These are phyloP conservation scores for Eleginops maclovinus DNA, from an alignment of 2,113 vertebrate species.

Conservation along the genomic window DNA sequence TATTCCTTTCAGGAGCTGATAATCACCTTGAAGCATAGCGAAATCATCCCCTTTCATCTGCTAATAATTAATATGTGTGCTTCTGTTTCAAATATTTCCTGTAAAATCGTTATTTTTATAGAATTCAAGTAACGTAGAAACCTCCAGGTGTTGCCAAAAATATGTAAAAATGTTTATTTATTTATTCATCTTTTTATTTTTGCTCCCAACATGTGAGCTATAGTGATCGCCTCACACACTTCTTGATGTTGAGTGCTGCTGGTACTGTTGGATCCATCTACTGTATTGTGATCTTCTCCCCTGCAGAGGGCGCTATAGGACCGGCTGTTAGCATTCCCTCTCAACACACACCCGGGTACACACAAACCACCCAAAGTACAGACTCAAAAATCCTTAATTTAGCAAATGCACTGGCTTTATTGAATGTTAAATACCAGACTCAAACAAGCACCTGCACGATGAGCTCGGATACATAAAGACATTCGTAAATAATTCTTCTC, in stretches of 20 bases:
- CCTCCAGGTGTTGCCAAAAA: background rate
- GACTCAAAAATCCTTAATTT: conserved; percentile 38
- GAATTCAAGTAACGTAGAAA: background rate
- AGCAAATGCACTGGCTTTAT: conserved; percentile 79
- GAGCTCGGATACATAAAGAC: conserved; percentile 67
- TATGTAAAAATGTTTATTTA: background rate
- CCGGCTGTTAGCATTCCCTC: background rate
- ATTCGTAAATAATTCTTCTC: conserved; percentile 33
- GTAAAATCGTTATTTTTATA: background rate
- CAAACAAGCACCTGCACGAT: conserved; percentile 66
- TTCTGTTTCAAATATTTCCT: background rate
- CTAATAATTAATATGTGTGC: background rate
- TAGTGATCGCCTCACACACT: too few species aligned
- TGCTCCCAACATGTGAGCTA: background rate
- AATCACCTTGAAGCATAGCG: too few species aligned
- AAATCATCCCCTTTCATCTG: too few species aligned
- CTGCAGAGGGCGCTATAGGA: conserved; percentile 60
- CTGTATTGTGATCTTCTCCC: conserved; percentile 3
- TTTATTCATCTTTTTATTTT: background rate
- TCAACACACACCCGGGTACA: background rate
- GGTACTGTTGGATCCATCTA: too few species aligned
- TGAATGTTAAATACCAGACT: conserved; percentile 75
- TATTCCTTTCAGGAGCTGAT: too few species aligned
- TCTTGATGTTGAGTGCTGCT: too few species aligned
- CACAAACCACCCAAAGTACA: conserved; percentile 27